Evolutionary conservation across 2,113 vertebrate species (phyloP).

Genomic region (Chionis minor): DNA sequence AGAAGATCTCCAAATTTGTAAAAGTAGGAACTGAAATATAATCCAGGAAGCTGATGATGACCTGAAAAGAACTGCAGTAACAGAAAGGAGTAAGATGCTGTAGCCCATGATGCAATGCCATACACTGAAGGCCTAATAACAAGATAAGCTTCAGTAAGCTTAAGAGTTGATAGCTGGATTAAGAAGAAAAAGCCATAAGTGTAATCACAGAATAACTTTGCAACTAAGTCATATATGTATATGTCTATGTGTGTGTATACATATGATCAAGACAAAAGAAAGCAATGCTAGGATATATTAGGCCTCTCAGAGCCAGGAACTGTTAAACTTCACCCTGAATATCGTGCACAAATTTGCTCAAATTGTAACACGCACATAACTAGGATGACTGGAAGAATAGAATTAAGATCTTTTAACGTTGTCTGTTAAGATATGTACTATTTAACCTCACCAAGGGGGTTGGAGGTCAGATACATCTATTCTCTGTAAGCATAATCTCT

Average conservation of each 20-base stretch:
- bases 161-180: not conserved
- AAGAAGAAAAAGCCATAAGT: not conserved
- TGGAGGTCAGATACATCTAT: not conserved
- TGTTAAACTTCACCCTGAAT: not conserved
- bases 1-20: not conserved
- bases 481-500: not conserved
- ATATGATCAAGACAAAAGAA: not conserved
- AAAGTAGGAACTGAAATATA: not conserved
- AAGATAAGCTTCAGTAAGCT: not conserved
- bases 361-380: rapidly evolving
- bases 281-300: not conserved
- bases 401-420: not conserved
- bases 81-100: not conserved
- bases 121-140: not conserved
- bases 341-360: not conserved
- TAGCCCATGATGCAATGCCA: not conserved
- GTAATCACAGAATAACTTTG: not conserved
- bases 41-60: not conserved
- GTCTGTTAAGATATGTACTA: not conserved
- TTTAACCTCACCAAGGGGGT: not conserved
- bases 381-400: not conserved
- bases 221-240: not conserved
- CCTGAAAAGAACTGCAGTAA: not conserved
- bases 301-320: not conserved
- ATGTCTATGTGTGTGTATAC: not conserved